These are phyloP conservation scores for Nyctalus aviator DNA, from an alignment of 2,797 vertebrate genomes.

Conservation along the genomic window DNA sequence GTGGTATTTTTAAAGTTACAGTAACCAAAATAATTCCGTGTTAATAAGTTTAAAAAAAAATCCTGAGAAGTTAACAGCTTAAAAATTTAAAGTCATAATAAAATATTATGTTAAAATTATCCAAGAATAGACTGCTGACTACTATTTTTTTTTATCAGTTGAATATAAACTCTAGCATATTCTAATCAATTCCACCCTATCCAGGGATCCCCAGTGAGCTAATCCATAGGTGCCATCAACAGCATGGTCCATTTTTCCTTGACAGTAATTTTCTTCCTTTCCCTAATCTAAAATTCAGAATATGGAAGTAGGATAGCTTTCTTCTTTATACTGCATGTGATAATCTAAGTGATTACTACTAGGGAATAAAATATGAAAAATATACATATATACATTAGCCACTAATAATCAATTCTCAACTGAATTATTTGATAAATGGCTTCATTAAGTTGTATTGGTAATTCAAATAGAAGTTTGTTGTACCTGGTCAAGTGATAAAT, in stretches of 20 bases:
- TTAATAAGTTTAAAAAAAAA: constrained; percentile 32
- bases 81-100: not conserved
- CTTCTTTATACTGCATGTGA: not conserved
- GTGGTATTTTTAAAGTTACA: constrained; percentile 46
- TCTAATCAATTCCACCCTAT: not conserved
- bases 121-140: not conserved
- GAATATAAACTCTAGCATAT: not conserved
- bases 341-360: not conserved
- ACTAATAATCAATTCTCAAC: constrained; percentile 32
- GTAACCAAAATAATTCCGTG: not conserved
- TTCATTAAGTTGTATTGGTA: constrained; percentile 33
- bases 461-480: constrained; percentile 59
- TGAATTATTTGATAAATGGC: constrained; percentile 30
- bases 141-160: not conserved
- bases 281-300: constrained; percentile 49
- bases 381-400: not conserved
- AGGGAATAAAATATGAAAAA: constrained; percentile 47
- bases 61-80: not conserved
- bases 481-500: constrained; percentile 45
- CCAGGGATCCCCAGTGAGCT: not conserved
- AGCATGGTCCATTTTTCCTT: not conserved
- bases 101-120: constrained; percentile 36
- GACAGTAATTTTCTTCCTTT: constrained; percentile 11
- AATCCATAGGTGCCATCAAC: not conserved
- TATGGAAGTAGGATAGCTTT: not conserved